Evolutionary conservation across 2,888 invertebrate genomes (phyloP).

Genomic region (Trachelus troglodyta): DNA sequence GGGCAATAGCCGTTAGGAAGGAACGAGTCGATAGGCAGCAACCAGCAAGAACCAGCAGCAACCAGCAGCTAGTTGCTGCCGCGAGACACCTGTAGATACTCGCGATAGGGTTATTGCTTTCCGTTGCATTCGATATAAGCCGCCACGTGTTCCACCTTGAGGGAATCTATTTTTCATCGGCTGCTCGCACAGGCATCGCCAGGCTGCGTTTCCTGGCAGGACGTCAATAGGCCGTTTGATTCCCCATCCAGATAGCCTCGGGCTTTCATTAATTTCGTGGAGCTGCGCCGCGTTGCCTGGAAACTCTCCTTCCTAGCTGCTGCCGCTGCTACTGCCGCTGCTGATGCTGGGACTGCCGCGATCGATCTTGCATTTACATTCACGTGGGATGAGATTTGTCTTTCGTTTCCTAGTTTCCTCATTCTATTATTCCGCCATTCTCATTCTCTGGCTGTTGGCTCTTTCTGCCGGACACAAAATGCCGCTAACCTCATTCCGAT

Average conservation of each 20-base stretch:
- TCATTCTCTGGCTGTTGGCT: neutral
- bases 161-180: neutral
- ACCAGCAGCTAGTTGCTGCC: neutral
- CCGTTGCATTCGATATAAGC: slow-evolving; percentile 5
- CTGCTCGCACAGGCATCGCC: neutral
- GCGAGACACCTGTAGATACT: slow-evolving; percentile 4
- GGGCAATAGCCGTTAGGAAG: slow-evolving; percentile 2
- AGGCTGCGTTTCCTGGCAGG: neutral
- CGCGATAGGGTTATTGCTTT: slow-evolving; percentile 5
- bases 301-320: neutral
- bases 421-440: neutral
- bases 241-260: neutral
- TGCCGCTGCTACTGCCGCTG: neutral
- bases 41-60: no score
- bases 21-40: neutral
- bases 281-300: neutral
- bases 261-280: neutral
- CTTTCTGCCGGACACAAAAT: neutral
- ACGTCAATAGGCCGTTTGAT: neutral
- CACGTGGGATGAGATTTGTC: neutral
- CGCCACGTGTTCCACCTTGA: neutral
- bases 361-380: neutral
- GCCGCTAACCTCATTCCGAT: neutral
- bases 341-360: neutral
- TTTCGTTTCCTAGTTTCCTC: neutral